Percentiles rank a stretch among this genome's conserved stretches.
Conservation (phyloP, 2,888 invertebrate species). For the Drosophila affinis region DNA sequence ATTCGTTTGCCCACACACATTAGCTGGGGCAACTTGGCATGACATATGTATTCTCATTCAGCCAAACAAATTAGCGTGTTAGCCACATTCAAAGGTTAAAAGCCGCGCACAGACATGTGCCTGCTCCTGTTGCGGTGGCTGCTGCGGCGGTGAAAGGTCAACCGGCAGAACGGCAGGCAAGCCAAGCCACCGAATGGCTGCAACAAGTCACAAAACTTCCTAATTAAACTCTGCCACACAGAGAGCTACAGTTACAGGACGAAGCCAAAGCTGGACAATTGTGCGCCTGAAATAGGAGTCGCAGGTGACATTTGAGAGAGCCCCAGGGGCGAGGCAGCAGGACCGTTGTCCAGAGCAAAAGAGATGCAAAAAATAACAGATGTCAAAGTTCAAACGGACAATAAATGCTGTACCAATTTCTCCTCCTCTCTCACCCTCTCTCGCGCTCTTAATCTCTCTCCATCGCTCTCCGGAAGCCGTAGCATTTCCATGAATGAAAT, state of each 20-base stretch:
- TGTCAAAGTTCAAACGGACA: slow-evolving; percentile 54
- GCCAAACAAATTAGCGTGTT: slow-evolving; percentile 61
- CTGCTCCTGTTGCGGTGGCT: slow-evolving; percentile 5
- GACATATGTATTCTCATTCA: slow-evolving; percentile 10
- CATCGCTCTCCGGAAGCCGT: not conserved
- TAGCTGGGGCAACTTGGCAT: not conserved
- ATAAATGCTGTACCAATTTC: not conserved
- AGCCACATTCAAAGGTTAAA: slow-evolving; percentile 49
- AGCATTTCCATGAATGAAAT: slow-evolving; percentile 31
- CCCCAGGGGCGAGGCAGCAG: not conserved
- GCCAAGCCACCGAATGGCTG: slow-evolving; percentile 33
- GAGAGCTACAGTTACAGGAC: not conserved
- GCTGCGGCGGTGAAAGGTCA: slow-evolving; percentile 53
- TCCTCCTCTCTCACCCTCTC: slow-evolving; percentile 13
- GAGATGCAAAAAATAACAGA: slow-evolving; percentile 28
- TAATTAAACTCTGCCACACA: slow-evolving; percentile 20
- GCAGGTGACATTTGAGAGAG: slow-evolving; percentile 51
- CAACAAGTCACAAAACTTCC: slow-evolving; percentile 23
- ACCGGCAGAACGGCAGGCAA: slow-evolving; percentile 11
- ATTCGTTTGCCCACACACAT: slow-evolving; percentile 4
- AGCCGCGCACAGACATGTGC: slow-evolving; percentile 28
- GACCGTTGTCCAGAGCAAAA: not conserved
- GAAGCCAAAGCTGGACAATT: slow-evolving; percentile 14
- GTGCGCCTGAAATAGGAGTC: slow-evolving; percentile 6
- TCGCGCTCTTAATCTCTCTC: not conserved